Evolutionary conservation across 2,797 vertebrate species (phyloP), one percentile per base, ranked within the genome.

Genomic region (Micrastur ruficollis): DNA sequence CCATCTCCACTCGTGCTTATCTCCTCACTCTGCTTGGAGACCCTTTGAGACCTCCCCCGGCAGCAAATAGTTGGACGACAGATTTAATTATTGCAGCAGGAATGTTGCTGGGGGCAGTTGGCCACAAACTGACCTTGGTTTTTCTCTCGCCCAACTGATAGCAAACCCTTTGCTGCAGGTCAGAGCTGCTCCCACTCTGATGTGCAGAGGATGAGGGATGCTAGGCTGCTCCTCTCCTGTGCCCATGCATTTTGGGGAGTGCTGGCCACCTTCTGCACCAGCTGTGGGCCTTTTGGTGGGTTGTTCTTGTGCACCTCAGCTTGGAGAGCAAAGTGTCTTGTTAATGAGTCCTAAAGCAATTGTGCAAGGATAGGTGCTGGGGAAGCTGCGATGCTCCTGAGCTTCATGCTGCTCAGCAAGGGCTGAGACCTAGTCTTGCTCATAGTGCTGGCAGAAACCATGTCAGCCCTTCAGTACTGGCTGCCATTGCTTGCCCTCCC

Each of bases 111-210:
- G 84, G 86, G 92, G 95, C 95, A 70, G 44, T 65, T 94, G 94
- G 78, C 94, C 92, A 92, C 94, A 93, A 91, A 53, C 94, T 92
- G 95, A 96, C 96, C 96, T 96, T 96, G 92, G 59, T 94, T 96
- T 96, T 93, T 40, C 71, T 93, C 78, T 89, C 11, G 12, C 59
- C 73, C 74, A 72, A 3, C 52, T 59, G 52, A 55, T 49, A 32
- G 42, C 56, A 56, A 91, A 49, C 56, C 21, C 32, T 85, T 90
- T 2, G 1, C 78, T 87, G 59, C 6, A 0, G n/a, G 52, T 93
- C 83, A 59, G 86, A 90, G 59, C 83, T 76, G 42, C 34, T 89
- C 44, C 19, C 0, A 0, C 56, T 83, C 31, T 0, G 0, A 4
- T 26, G 61, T 0, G 0, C 47, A 38, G 89, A 70, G 21, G 34